phyloP scores from a whole-genome alignment of 2,888 invertebrate species.

The Escarpia spicata region DNA sequence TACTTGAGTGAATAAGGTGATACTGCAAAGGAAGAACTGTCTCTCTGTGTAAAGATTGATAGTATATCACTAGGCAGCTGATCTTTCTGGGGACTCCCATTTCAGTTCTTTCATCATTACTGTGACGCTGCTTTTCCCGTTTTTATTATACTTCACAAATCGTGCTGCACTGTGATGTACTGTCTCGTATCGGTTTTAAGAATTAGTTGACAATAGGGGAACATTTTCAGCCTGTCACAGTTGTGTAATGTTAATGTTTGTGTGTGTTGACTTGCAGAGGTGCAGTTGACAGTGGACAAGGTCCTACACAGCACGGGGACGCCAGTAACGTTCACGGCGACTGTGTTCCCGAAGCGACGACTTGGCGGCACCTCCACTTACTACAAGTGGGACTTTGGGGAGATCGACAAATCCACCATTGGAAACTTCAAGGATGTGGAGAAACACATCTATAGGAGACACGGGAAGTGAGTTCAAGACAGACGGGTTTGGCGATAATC shows the following conservation, averaged over 20 bases:
- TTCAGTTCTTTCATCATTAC: too few relatives aligned
- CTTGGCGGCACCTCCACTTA: background rate
- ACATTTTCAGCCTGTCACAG: background rate
- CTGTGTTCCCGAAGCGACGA: background rate
- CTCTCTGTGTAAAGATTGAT: too few relatives aligned
- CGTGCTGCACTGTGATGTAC: too few relatives aligned
- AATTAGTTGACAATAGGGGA: too few relatives aligned
- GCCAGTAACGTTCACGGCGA: constrained; percentile 35
- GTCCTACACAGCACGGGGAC: background rate
- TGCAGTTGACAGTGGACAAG: background rate
- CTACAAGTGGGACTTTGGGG: constrained; percentile 19
- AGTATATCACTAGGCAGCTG: too few relatives aligned
- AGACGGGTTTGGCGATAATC: too few relatives aligned
- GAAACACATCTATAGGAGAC: background rate
- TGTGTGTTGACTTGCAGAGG: background rate
- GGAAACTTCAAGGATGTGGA: background rate
- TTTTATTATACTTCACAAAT: too few relatives aligned
- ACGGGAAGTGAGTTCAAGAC: background rate
- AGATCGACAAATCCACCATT: background rate
- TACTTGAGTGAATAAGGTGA: too few relatives aligned
- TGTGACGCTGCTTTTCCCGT: too few relatives aligned
- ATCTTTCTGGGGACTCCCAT: too few relatives aligned
- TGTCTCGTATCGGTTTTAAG: too few relatives aligned
- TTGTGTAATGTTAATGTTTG: background rate
- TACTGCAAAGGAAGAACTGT: too few relatives aligned